Base-by-base conservation (phyloP, 2,113 vertebrate genomes). In the Rynchops niger region DNA sequence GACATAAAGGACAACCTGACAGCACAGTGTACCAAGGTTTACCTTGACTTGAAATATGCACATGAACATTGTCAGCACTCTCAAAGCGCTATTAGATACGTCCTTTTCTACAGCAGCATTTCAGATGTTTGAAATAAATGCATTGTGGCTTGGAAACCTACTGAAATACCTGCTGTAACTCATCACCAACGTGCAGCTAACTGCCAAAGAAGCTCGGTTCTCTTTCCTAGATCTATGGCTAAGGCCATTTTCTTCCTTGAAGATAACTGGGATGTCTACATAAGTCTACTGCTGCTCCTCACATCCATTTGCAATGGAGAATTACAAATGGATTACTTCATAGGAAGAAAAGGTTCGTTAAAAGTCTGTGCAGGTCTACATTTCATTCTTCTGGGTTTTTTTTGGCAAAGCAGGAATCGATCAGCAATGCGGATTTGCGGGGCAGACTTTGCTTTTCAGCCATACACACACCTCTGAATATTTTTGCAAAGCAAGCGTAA, bases 281-380 rank as follows among this genome's bases (percentile, higher is more conserved):
- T 43, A 59, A 79, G 23, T 27, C 62, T 90, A 66, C 18, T 43
- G 34, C 52, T 70, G 36, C 50, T 92, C 63, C 81, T 88, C 77
- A 49, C 67, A 67, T 67, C 83, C 89, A 84, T 95, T 96, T 97
- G 92, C 87, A 93, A 74, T 32, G n/a, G 16, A n/a, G 34, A 74
- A 80, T 91, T 96, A 78, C 59, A 76, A 91, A 95, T 0, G 0
- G 71, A 63, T 82, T 53, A 38, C 69, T 87, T 94, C 67, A 42
- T 7, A 95, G 86, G 82, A 90, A 91, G 85, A 93, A 93, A 95
- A 83, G 26, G 38, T 70, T 96, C 42, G 42, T 97, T 85, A 89
- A 38, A 82, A 80, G 36, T 59, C 82, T 81, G 19, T 32, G 65
- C 88, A 36, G 62, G 61, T 76, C 58, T 61, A 30, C 55, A 13